Percentiles rank a stretch among this genome's conserved stretches.
These are phyloP conservation scores for Drosophila hamatofila DNA, from an alignment of 2,888 invertebrate genomes.

Conservation along the genomic window DNA sequence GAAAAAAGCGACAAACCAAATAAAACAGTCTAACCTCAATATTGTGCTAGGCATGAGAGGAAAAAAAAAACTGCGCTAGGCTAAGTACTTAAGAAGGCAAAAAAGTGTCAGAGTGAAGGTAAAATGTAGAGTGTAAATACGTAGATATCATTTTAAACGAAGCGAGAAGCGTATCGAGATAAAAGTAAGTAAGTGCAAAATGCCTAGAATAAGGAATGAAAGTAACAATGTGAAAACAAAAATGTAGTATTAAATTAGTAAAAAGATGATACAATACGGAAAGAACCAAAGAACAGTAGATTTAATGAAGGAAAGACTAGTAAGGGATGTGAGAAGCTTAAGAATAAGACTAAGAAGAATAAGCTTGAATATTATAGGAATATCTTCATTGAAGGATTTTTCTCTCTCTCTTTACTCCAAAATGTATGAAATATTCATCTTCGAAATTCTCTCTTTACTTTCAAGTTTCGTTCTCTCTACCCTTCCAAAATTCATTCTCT, in stretches of 20 bases:
- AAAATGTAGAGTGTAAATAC: background rate
- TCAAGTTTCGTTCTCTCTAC: no score
- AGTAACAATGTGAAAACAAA: background rate
- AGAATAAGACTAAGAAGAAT: no score
- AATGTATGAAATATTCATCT: no score
- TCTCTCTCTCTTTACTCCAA: no score
- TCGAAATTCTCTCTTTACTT: no score
- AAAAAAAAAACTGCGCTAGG: no score
- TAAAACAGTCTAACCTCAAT: background rate
- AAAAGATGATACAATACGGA: background rate
- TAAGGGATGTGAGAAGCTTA: background rate
- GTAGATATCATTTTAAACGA: background rate
- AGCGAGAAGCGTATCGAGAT: background rate
- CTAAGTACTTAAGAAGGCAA: background rate
- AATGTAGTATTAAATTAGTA: background rate
- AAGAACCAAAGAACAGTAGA: background rate
- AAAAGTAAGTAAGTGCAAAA: background rate
- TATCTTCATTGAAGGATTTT: no score
- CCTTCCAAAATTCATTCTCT: no score
- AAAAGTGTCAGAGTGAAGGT: background rate
- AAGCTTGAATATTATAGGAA: background rate
- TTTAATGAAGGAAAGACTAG: background rate
- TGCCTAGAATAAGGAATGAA: background rate
- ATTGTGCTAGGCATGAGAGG: background rate
- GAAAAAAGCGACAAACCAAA: no score